Evolutionary conservation across 92 coral and sea anemone species (phyloP).

Genomic region (Epizoanthus illoricatus): DNA sequence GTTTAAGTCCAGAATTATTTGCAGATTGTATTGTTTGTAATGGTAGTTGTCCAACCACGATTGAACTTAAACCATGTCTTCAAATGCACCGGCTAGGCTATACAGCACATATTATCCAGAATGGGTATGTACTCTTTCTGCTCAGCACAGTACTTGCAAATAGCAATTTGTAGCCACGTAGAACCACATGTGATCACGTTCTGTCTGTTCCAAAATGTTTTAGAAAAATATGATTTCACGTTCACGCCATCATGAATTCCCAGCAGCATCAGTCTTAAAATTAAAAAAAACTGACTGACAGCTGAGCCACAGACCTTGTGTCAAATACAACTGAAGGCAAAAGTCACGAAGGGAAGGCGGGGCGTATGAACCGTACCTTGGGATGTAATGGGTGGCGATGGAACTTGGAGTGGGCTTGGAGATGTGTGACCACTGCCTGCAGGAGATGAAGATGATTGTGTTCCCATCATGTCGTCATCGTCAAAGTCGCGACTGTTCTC

Average conservation of each 20-base stretch:
- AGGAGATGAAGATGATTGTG: constrained; percentile 73
- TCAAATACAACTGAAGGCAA: constrained; percentile 6
- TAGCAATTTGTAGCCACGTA: constrained; percentile 2
- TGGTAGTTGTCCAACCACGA: too few species aligned
- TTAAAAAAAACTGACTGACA: not conserved
- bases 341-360: not conserved
- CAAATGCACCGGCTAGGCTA: too few species aligned
- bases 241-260: constrained; percentile 1
- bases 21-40: too few species aligned
- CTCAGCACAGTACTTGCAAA: constrained; percentile 3
- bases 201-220: not conserved
- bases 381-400: constrained; percentile 65
- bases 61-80: too few species aligned
- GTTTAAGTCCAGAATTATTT: too few species aligned
- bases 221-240: not conserved
- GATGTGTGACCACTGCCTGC: constrained; percentile 73
- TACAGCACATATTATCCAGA: not conserved
- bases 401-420: constrained; percentile 63
- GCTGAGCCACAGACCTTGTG: not conserved
- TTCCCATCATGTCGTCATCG: constrained; percentile 77
- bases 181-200: constrained; percentile 39
- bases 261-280: not conserved
- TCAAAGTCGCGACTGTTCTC: constrained; percentile 60
- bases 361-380: constrained; percentile 56
- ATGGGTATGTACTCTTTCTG: not conserved